A percentile compares a stretch with the other conserved stretches of the same genome.
Evolutionary conservation across 2,888 invertebrate species (phyloP).

Genomic region (Schizotus pectinicornis): DNA sequence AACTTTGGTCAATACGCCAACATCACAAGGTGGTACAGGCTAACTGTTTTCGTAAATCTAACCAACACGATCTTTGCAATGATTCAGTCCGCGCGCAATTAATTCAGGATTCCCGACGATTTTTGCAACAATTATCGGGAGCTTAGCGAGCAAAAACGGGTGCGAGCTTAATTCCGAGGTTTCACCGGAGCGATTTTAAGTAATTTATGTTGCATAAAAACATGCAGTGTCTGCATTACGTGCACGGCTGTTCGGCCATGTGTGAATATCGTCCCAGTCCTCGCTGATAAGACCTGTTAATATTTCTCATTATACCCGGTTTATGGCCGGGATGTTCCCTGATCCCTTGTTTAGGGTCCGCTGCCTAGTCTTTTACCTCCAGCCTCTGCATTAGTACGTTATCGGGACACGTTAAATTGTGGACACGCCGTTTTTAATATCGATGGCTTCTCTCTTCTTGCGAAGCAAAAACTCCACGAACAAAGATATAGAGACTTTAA

Average conservation of each 20-base stretch:
- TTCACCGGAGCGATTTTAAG: slow-evolving; percentile 25
- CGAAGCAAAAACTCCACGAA: no score
- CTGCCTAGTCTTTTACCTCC: slow-evolving; percentile 8
- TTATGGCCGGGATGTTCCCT: slow-evolving; percentile 42
- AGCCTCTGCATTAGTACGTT: slow-evolving; percentile 10
- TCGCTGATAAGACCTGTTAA: slow-evolving; percentile 45
- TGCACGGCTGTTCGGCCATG: slow-evolving; percentile 39
- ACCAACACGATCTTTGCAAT: no score
- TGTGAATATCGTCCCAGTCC: slow-evolving; percentile 45
- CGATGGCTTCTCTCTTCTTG: no score
- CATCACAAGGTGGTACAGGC: slow-evolving; percentile 32
- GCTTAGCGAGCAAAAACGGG: slow-evolving; percentile 14
- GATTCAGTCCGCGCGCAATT: no score
- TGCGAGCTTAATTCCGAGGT: slow-evolving; percentile 18
- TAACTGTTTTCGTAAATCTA: no score
- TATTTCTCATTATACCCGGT: slow-evolving; percentile 50
- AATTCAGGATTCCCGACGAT: no score
- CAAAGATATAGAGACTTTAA: no score
- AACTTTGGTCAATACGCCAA: slow-evolving; percentile 45
- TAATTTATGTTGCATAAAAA: slow-evolving; percentile 32
- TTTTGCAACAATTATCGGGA: no score
- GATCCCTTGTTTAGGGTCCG: slow-evolving; percentile 15
- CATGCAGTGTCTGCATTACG: slow-evolving; percentile 27
- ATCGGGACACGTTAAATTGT: background rate
- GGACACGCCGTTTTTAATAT: no score